A percentile compares a stretch with the other conserved stretches of the same genome.
These are phyloP conservation scores for Prionace glauca DNA, from an alignment of 2,797 vertebrate species.

Conservation along the genomic window DNA sequence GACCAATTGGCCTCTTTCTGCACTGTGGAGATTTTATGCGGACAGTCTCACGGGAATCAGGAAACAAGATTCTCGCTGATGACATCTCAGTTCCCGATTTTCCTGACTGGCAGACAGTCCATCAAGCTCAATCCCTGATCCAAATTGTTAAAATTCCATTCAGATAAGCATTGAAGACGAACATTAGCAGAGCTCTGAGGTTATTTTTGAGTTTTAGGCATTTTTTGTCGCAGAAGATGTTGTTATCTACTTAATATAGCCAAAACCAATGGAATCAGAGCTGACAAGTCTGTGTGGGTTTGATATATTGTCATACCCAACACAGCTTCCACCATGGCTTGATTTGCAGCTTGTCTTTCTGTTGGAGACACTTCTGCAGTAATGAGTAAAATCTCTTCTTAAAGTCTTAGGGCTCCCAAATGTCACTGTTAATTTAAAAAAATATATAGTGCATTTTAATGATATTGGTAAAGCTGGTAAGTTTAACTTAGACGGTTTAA, in stretches of 20 bases:
- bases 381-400: background rate
- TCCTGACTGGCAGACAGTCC: too few species aligned
- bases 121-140: background rate
- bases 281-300: background rate
- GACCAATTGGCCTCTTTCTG: too few species aligned
- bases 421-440: background rate
- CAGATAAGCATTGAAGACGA: background rate
- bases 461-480: background rate
- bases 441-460: too few species aligned
- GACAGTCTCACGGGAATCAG: too few species aligned
- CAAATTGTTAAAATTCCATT: background rate
- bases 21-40: too few species aligned
- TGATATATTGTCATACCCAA: background rate
- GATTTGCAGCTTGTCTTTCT: background rate
- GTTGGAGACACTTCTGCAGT: background rate
- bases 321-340: background rate
- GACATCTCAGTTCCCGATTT: too few species aligned
- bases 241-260: background rate
- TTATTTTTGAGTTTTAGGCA: background rate
- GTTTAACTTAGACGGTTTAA: background rate
- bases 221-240: background rate
- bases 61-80: too few species aligned
- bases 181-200: background rate
- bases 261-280: background rate
- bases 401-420: too few species aligned